Evolutionary conservation across 1,140 invertebrate species (phyloP), one percentile per base, ranked within the genome.

Genomic region (Uloborus diversus): DNA sequence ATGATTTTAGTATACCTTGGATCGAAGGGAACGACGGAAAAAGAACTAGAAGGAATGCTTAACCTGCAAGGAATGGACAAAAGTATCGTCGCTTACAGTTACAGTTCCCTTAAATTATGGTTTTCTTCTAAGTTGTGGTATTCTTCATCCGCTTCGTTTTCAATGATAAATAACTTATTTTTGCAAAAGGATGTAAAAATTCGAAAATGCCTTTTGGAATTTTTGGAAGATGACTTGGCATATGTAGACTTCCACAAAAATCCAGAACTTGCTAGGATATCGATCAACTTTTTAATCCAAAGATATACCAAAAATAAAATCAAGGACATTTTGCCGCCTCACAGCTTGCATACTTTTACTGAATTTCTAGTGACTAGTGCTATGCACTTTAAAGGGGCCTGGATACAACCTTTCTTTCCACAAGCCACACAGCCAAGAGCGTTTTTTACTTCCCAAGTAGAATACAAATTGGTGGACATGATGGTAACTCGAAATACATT

Each of bases 261-360:
- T 33, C 76, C 76, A 49, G 76, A 79, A 35, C n/a, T 69, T 17
- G 76, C 76, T 23, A 11, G 89, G 1, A 80, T 86, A 2, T 84
- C 85, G 2, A 92, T 94, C 42, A 95, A 96, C 83, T 81, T 85
- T 3, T 95, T 93, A 93, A 91, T 93, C 3, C 88, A 87, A 32
- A 89, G 91, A 69, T 83, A 90, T 1, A 96, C 94, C 0, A 85
- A 91, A 25, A 91, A 91, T 7, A 90, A 90, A 73, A 92, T 96
- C 42, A 85, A 89, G 13, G 87, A 91, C 82, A 85, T 95, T 20
- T 28, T 87, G 27, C 79, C 82, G 68, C 27, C 42, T 32, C 82
- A 81, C 28, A 47, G 66, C 20, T 32, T 87, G 1, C 79, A 76
- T 49, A 57, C 68, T 17, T 62, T 75, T 17, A 86, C 86, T 5